phyloP scores from a whole-genome alignment of 2,888 invertebrate genomes.

The Scrobipalpa costella region DNA sequence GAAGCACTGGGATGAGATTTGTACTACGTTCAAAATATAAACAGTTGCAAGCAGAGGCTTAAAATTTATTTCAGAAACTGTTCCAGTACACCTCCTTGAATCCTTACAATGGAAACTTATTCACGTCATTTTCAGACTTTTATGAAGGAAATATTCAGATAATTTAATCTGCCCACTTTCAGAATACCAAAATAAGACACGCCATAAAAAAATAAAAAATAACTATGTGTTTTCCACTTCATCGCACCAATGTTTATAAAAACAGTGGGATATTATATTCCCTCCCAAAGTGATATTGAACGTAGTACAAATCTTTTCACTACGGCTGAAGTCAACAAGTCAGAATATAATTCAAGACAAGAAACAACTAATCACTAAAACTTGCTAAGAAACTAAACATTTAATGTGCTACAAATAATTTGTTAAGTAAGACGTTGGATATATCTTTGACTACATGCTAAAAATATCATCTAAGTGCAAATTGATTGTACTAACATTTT shows the following conservation, averaged over 20 bases:
- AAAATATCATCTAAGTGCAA: conserved; percentile 60
- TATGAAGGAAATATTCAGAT: too few relatives aligned
- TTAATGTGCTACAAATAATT: conserved; percentile 56
- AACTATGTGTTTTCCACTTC: too few relatives aligned
- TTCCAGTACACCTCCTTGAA: too few relatives aligned
- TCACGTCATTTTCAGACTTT: too few relatives aligned
- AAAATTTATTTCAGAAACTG: too few relatives aligned
- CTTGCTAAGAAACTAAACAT: conserved; percentile 57
- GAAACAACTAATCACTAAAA: conserved; percentile 57
- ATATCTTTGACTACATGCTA: conserved; percentile 51
- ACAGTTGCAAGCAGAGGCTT: too few relatives aligned
- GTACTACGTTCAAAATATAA: background rate
- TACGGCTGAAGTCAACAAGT: conserved; percentile 24
- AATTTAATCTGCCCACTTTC: too few relatives aligned
- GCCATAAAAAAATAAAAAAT: too few relatives aligned
- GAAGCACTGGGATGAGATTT: conserved; percentile 33
- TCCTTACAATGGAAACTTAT: too few relatives aligned
- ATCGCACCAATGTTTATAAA: background rate
- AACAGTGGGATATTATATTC: background rate
- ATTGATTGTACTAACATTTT: conserved; percentile 70
- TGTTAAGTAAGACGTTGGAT: conserved; percentile 42
- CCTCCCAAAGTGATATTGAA: background rate
- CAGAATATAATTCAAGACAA: conserved; percentile 34
- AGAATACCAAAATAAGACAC: too few relatives aligned
- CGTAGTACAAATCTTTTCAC: conserved; percentile 14